Evolutionary conservation across 2,797 vertebrate genomes (phyloP).

Genomic region (Botia kubotai): DNA sequence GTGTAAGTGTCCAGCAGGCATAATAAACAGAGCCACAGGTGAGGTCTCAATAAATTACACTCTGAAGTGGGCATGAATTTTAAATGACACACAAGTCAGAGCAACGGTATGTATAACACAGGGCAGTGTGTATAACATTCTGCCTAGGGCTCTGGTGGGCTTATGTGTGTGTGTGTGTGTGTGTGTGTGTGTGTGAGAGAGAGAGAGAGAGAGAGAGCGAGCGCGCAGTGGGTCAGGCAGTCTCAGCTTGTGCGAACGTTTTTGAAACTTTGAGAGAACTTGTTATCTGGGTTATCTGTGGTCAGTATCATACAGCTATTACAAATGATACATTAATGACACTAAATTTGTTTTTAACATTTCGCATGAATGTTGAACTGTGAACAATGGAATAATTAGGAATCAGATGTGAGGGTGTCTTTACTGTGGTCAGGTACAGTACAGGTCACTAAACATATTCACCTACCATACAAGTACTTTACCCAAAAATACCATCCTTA

Average conservation of each 20-base stretch:
- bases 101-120: no score
- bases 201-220: conserved; percentile 42
- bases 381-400: not conserved
- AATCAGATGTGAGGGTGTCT: no score
- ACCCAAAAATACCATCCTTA: no score
- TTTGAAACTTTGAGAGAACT: no score
- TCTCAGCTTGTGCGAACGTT: conserved; percentile 69
- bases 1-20: conserved; percentile 67
- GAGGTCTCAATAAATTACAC: conserved; percentile 89
- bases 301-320: no score
- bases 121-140: conserved; percentile 72
- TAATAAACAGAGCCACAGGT: conserved; percentile 81
- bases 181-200: conserved; percentile 30
- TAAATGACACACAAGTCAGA: conserved; percentile 86
- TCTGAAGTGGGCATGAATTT: conserved; percentile 87
- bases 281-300: no score
- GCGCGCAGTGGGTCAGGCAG: conserved; percentile 66
- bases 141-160: conserved; percentile 64
- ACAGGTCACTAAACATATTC: no score
- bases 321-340: no score
- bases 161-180: conserved; percentile 18
- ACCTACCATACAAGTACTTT: no score
- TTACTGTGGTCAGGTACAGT: no score
- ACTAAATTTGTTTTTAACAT: no score
- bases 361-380: not conserved